Evolutionary conservation across 2,888 invertebrate genomes (phyloP).

Genomic region (Pachycephus smyrnensis): DNA sequence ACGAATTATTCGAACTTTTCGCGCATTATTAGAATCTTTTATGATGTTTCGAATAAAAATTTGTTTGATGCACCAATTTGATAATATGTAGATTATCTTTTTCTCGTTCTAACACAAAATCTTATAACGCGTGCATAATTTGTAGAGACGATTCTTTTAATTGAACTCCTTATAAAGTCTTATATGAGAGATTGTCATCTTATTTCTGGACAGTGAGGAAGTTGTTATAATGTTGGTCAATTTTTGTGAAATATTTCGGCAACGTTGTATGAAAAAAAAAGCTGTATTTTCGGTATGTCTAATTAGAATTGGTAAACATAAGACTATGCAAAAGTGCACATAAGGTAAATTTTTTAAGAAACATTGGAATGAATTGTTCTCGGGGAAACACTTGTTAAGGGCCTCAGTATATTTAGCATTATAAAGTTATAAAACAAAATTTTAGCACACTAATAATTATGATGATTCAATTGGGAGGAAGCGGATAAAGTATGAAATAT

Average conservation of each 20-base stretch:
- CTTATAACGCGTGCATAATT: not conserved
- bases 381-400: slow-evolving; percentile 49
- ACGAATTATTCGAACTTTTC: not conserved
- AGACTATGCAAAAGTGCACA: slow-evolving; percentile 17
- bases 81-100: not conserved
- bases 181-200: not conserved
- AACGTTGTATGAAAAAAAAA: slow-evolving; percentile 17
- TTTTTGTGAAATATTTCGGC: slow-evolving; percentile 15
- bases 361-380: slow-evolving; percentile 32
- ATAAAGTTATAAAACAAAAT: slow-evolving; percentile 31
- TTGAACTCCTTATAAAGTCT: not conserved
- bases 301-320: slow-evolving; percentile 18
- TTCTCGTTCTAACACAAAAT: not conserved
- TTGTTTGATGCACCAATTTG: not conserved
- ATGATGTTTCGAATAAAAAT: not conserved
- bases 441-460: slow-evolving; percentile 43
- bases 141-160: not conserved
- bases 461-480: slow-evolving; percentile 39
- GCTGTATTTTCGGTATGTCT: slow-evolving; percentile 37
- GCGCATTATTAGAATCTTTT: not conserved
- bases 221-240: slow-evolving; percentile 11
- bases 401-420: slow-evolving; percentile 52
- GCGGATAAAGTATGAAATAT: slow-evolving; percentile 46
- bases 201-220: slow-evolving; percentile 11
- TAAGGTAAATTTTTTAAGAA: slow-evolving; percentile 14